Conservation (phyloP, 2,888 invertebrate species). For the Diplazon laetatorius region DNA sequence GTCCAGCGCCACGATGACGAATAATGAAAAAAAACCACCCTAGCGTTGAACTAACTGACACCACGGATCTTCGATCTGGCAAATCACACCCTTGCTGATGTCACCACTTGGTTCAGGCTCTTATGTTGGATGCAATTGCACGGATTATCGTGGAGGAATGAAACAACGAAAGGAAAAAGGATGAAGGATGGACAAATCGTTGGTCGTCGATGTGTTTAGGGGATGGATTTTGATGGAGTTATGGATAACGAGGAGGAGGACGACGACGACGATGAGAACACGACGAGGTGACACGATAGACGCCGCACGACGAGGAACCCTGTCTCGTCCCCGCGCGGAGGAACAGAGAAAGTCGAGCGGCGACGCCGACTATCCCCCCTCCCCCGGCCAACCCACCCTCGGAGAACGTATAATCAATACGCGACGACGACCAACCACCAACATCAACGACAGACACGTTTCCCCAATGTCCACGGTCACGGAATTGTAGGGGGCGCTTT, state of each 20-base stretch:
- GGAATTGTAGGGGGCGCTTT: constrained; percentile 49
- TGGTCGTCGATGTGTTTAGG: not conserved
- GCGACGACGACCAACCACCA: constrained; percentile 10
- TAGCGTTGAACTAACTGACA: too few species aligned
- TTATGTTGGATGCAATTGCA: not conserved
- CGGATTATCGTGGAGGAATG: not conserved
- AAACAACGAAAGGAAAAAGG: too few species aligned
- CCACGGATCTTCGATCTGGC: too few species aligned
- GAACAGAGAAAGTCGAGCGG: not conserved
- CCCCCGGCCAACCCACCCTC: too few species aligned
- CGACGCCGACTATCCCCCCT: constrained; percentile 12
- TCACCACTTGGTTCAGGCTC: too few species aligned
- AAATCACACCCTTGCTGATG: too few species aligned
- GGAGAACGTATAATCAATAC: constrained; percentile 16
- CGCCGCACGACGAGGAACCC: constrained; percentile 60
- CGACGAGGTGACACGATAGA: constrained; percentile 56
- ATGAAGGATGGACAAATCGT: too few species aligned
- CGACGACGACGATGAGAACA: constrained; percentile 38
- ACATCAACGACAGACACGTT: constrained; percentile 26
- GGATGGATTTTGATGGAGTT: constrained; percentile 29
- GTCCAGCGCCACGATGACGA: too few species aligned
- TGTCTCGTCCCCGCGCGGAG: constrained; percentile 52
- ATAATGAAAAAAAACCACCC: too few species aligned
- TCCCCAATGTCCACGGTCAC: constrained; percentile 32
- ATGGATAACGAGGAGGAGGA: too few species aligned